These are phyloP conservation scores for Protonibea diacanthus DNA, from an alignment of 2,797 vertebrate species.

Conservation along the genomic window DNA sequence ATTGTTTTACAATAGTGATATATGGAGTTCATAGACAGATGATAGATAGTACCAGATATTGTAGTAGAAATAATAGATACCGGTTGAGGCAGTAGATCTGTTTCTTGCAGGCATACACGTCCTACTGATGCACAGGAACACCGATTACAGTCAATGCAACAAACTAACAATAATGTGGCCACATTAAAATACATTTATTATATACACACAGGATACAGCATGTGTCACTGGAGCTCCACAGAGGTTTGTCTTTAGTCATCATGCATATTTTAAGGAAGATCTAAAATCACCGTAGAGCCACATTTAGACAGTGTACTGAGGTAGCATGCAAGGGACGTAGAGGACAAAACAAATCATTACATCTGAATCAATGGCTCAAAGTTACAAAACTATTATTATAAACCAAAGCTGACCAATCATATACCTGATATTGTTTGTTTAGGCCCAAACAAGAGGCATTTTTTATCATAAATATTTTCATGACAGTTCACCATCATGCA, in stretches of 20 bases:
- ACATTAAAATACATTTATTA: slow-evolving; percentile 35
- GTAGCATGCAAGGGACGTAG: slow-evolving; percentile 74
- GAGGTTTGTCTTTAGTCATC: slow-evolving; percentile 49
- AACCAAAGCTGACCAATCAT: slow-evolving; percentile 55
- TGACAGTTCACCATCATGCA: slow-evolving; percentile 76
- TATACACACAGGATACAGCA: slow-evolving; percentile 38
- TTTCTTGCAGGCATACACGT: slow-evolving; percentile 24
- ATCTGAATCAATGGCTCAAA: slow-evolving; percentile 38
- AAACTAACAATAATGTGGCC: slow-evolving; percentile 32
- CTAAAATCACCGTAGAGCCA: slow-evolving; percentile 50
- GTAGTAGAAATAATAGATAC: slow-evolving; percentile 36
- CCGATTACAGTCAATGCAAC: slow-evolving; percentile 17
- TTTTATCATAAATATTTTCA: slow-evolving; percentile 55
- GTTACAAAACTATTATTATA: slow-evolving; percentile 65
- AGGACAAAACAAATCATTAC: slow-evolving; percentile 44
- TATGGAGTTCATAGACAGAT: slow-evolving; percentile 11
- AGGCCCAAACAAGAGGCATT: slow-evolving; percentile 72
- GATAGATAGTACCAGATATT: slow-evolving; percentile 21
- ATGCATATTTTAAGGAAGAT: slow-evolving; percentile 69
- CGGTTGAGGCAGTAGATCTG: slow-evolving; percentile 30
- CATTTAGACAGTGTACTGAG: slow-evolving; percentile 65
- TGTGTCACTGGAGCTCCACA: slow-evolving; percentile 52
- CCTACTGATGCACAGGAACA: slow-evolving; percentile 40
- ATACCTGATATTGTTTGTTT: slow-evolving; percentile 78
- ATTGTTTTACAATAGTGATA: slow-evolving; percentile 28